Conservation (phyloP, 2,113 vertebrate species). For the Heterotilapia buettikoferi region DNA sequence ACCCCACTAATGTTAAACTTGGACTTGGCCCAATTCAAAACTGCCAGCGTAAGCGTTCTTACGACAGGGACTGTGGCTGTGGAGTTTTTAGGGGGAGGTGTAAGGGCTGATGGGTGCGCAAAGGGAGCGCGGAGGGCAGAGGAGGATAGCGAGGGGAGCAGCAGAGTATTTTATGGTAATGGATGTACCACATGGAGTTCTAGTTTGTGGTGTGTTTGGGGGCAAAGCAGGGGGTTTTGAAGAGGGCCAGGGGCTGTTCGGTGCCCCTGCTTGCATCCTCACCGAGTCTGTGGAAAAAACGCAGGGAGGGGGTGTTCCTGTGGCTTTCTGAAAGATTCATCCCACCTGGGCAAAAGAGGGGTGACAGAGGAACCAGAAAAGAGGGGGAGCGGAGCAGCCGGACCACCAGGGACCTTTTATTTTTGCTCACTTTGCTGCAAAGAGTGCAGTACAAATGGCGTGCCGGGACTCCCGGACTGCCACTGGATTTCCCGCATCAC, state of each 20-base stretch:
- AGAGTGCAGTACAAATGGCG: conserved; percentile 11
- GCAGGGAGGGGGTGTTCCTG: background rate
- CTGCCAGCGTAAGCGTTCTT: conserved; percentile 53
- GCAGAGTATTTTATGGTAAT: conserved; percentile 62
- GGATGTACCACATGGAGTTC: conserved; percentile 65
- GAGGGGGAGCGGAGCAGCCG: background rate
- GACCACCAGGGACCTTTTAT: conserved; percentile 47
- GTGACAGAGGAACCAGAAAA: background rate
- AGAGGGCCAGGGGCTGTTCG: background rate
- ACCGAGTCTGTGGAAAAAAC: background rate
- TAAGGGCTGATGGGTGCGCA: background rate
- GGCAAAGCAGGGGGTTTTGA: conserved; percentile 9
- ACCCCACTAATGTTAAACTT: conserved; percentile 59
- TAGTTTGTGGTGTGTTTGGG: conserved; percentile 48
- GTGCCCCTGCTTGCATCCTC: background rate
- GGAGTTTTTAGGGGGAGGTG: background rate
- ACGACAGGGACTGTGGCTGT: background rate
- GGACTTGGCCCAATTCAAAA: conserved; percentile 57
- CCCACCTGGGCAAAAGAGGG: conserved; percentile 16
- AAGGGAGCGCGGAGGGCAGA: background rate
- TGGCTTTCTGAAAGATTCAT: conserved; percentile 14
- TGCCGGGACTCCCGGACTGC: conserved; percentile 8
- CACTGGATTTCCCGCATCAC: conserved; percentile 8
- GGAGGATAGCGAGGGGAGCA: conserved; percentile 22
- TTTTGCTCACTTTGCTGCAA: conserved; percentile 54